Evolutionary conservation across 1,140 invertebrate species (phyloP).

Genomic region (Drosophila triauraria): DNA sequence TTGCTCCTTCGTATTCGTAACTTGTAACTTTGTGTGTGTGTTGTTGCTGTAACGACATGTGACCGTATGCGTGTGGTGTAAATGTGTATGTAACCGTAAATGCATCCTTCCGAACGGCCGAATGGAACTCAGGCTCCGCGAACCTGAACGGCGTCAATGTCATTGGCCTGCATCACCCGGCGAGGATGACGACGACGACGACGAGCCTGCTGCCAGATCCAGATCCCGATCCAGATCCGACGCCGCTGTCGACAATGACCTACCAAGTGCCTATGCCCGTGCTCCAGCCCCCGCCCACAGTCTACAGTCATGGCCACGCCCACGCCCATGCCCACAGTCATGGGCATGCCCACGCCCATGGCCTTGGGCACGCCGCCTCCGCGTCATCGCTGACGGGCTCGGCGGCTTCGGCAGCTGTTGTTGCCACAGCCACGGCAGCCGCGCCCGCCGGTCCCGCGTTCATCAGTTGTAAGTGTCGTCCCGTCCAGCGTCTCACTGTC

Average conservation of each 20-base stretch:
- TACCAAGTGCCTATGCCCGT: conserved; percentile 57
- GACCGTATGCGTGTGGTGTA: conserved; percentile 48
- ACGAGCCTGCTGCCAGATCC: conserved; percentile 14
- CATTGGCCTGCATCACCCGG: conserved; percentile 87
- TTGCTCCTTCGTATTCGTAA: conserved; percentile 31
- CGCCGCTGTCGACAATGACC: conserved; percentile 50
- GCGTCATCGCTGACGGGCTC: conserved; percentile 47
- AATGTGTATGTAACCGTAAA: conserved; percentile 57
- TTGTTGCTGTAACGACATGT: conserved; percentile 43
- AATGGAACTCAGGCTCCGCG: conserved; percentile 77
- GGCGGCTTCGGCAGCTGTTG: conserved; percentile 42
- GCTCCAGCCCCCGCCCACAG: conserved; percentile 24
- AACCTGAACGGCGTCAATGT: conserved; percentile 90
- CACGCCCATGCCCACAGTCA: conserved; percentile 28
- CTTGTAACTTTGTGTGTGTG: conserved; percentile 44
- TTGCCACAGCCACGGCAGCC: conserved; percentile 45
- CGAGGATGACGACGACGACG: conserved; percentile 24
- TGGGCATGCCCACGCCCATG: conserved; percentile 14
- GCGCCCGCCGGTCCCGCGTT: conserved; percentile 56
- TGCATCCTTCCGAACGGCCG: conserved; percentile 50
- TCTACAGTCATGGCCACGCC: conserved; percentile 29
- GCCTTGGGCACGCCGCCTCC: conserved; percentile 18
- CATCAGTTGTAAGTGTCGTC: conserved; percentile 83
- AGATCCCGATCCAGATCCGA: conserved; percentile 27
- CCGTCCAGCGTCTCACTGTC: conserved; percentile 32